Evolutionary conservation across 2,113 vertebrate species (phyloP), one percentile per base, ranked within the genome.

Genomic region (Ageneiosus marmoratus): DNA sequence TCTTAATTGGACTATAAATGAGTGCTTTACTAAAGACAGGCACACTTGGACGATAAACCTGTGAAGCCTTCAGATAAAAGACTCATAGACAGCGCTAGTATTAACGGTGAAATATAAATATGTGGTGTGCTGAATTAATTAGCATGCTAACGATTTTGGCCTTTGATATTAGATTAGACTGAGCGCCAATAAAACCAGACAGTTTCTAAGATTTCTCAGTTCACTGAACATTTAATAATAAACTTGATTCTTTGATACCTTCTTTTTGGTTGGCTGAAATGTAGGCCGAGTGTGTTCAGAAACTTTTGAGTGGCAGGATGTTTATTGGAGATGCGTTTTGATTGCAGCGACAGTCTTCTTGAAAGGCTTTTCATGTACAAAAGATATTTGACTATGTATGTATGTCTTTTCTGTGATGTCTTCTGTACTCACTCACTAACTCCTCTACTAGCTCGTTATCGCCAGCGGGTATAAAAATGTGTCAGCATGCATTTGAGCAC

Each of bases 391-490:
- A 5, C 12, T 48, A 18, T 79, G 15, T 65, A 74, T 8, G 5
- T 60, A 24, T 27, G 0, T 3, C 5, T 29, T 46, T 13, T 34
- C 20, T 20, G 29, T 77, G 22, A 48, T 73, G 44, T 44, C 53
- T 22, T 22, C 11, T 15, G 22, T 34, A 1, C 53, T 41, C 20
- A 37, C 24, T 13, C 55, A 16, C 58, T 48, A 50, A 55, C 51
- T 78, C 50, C 51, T 53, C 29, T 83, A 73, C 48, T 58, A 18
- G 76, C 44, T 72, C 46, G 69, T 83, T 50, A 77, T 55, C 50
- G 82, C 82, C 50, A 20, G 72, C 62, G 85, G 74, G 78, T 84
- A 74, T 56, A 46, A 72, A 55, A 85, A 46, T 77, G 4, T 79
- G 77, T 51, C 58, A n/a, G 48, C 10, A 73, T 29, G 74, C 72